A percentile compares a stretch with the other conserved stretches of the same genome.
phyloP scores from a whole-genome alignment of 1,140 invertebrate species.

The Atopsyche davidsoni region DNA sequence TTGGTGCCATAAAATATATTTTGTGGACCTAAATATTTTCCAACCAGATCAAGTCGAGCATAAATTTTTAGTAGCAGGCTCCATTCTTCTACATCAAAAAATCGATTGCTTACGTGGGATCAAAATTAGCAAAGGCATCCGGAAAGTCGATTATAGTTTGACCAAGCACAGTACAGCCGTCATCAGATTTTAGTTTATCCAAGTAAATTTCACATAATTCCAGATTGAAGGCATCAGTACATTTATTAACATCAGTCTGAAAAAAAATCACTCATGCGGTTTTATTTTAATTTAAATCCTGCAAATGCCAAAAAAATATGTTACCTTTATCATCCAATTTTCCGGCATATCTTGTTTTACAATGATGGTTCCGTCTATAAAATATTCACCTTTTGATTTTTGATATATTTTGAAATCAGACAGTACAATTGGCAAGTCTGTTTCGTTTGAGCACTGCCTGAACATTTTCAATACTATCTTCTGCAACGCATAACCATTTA shows the following conservation, averaged over 20 bases:
- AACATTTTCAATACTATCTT: slow-evolving; percentile 22
- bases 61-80: too few species aligned
- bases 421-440: slow-evolving; percentile 12
- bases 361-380: slow-evolving; percentile 13
- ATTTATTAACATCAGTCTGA: slow-evolving; percentile 23
- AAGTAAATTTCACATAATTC: slow-evolving; percentile 27
- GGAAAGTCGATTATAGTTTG: slow-evolving; percentile 4
- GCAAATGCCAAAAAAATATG: background rate
- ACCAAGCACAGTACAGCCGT: slow-evolving; percentile 17
- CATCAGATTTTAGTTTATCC: slow-evolving; percentile 21
- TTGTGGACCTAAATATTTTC: too few species aligned
- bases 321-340: slow-evolving; percentile 17
- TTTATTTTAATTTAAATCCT: background rate
- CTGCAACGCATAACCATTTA: slow-evolving; percentile 14
- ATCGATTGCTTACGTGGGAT: slow-evolving; percentile 16
- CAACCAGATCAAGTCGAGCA: too few species aligned
- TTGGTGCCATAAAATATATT: too few species aligned
- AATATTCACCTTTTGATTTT: slow-evolving; percentile 23
- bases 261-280: background rate
- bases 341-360: slow-evolving; percentile 21
- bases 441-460: slow-evolving; percentile 13
- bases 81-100: too few species aligned
- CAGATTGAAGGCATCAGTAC: slow-evolving; percentile 20
- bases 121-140: slow-evolving; percentile 11
- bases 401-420: slow-evolving; percentile 14